Evolutionary conservation across 2,797 vertebrate genomes (phyloP).

Genomic region (Numenius phaeopus): DNA sequence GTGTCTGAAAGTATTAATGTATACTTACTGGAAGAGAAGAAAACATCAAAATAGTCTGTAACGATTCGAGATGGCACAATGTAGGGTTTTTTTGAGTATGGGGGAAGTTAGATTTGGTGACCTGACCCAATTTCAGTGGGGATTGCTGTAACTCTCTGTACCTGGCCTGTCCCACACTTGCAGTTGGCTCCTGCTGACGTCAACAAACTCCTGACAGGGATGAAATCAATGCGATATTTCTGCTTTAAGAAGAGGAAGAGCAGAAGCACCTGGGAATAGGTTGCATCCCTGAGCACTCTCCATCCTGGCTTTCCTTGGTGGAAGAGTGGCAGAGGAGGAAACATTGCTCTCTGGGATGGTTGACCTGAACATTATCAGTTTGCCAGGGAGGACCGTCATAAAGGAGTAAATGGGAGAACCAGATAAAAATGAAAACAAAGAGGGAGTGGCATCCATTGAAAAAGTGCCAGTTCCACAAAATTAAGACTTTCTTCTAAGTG

Average conservation of each 20-base stretch:
- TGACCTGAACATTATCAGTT: not conserved
- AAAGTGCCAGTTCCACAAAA: not conserved
- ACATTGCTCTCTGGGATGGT: too few species aligned
- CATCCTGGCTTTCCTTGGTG: not conserved
- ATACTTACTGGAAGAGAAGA: not conserved
- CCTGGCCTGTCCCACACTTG: not conserved
- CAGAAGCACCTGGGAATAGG: not conserved
- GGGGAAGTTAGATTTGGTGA: not conserved
- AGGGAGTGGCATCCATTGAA: not conserved
- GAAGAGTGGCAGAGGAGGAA: not conserved
- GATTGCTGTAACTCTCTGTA: not conserved
- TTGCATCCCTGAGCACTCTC: not conserved
- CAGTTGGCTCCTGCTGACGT: not conserved
- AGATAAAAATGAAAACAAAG: not conserved
- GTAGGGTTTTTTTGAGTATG: not conserved
- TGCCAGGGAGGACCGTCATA: not conserved
- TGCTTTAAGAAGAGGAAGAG: not conserved
- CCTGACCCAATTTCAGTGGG: not conserved
- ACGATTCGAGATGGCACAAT: not conserved
- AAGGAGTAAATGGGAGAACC: not conserved
- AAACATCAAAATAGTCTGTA: not conserved
- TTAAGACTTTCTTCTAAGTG: not conserved
- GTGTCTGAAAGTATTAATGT: not conserved
- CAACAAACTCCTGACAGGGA: accelerated
- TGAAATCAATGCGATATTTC: not conserved